Evolutionary conservation across 2,888 invertebrate genomes (phyloP), one percentile per base, ranked within the genome.

Genomic region (Lasioglossum figueresi): DNA sequence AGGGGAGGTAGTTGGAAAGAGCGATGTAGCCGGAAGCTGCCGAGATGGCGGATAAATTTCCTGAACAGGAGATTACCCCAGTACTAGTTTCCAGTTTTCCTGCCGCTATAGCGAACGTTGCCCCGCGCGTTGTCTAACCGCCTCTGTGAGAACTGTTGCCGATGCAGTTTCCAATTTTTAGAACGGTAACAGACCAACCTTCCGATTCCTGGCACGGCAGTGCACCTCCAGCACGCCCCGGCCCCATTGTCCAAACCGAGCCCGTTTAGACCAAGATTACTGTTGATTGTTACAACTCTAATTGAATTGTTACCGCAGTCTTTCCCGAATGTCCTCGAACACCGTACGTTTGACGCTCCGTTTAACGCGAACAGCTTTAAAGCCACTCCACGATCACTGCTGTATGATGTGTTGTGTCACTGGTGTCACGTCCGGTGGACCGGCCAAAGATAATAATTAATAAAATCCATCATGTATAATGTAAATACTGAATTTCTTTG

Each of bases 51-150:
- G 92, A 93, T 93, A 92, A 93, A 93, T 93, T 93, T 93, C 92
- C 93, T 91, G 90, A 92, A 92, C 92, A 92, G 93, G 92, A 93
- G 93, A 93, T 93, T 93, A 93, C 91, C 88, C 89, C 91, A 91
- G 91, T 92, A 92, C 91, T 80, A 91, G 91, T 91, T 91, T 85
- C 91, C 91, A 91, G 89, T 91, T 91, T 91, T 92, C 91, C 88
- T 87, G 84, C 84, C 87, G 88, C 91, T 91, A 91, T 91, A 88
- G 90, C 79, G 84, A 88, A 90, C 84, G 80, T 90, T 87, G 77
- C 76, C 68, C 85, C 63, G 56, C 56, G 56, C 79, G 83, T 79
- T 75, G 76, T 75, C 77, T 76, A 78, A n/a, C 56, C 68, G 79
- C 78, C 45, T 45, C 72, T 73, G 66, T 31, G 81, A 76, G 72